Base-by-base conservation (phyloP, 2,113 vertebrate genomes). In the Ranitomeya variabilis region DNA sequence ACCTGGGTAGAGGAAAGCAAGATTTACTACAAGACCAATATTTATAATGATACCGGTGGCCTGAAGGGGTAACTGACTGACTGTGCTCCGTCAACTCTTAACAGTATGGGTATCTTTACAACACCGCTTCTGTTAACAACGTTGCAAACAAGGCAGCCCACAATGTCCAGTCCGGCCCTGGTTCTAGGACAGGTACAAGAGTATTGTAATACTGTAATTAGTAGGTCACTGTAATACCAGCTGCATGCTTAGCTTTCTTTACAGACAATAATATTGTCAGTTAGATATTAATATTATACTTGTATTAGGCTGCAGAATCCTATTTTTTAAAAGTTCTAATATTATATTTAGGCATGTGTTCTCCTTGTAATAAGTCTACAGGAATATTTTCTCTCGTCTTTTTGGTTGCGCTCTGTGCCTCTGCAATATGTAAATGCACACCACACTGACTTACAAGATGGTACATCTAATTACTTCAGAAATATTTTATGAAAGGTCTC, bases 401-500 rank as follows among this genome's bases (percentile, higher is more conserved):
- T 80, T 87, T 83, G 66, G 80, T 64, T 83, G 69, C n/a, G 37
- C 69, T 89, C 23, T 88, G 87, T 83, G 67, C 37, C 57, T 83
- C 13, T 87, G n/a, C 0, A 0, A 0, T n/a, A 82, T 89, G 37
- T 60, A 89, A 91, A 90, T 79, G 51, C 3, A 11, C 57, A 80
- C 85, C 62, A 66, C 84, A 10, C 8, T 64, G 45, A 60, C 21
- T 66, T 91, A 59, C 1, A 11, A 55, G n/a, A 89, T 54, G 85
- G 12, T 23, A 86, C 7, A 76, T 78, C 74, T 89, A 26, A 89
- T 71, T 85, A 64, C 0, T 0, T 52, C 4, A 86, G 11, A 86
- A 90, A 89, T 60, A 7, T n/a, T 14, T 76, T 85, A 87, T 15
- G 8, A 83, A 92, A 90, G 2, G 87, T 82, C 80, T 87, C 78